Evolutionary conservation across 2,888 invertebrate genomes (phyloP), one percentile per base, ranked within the genome.

Genomic region (Acleris literana): DNA sequence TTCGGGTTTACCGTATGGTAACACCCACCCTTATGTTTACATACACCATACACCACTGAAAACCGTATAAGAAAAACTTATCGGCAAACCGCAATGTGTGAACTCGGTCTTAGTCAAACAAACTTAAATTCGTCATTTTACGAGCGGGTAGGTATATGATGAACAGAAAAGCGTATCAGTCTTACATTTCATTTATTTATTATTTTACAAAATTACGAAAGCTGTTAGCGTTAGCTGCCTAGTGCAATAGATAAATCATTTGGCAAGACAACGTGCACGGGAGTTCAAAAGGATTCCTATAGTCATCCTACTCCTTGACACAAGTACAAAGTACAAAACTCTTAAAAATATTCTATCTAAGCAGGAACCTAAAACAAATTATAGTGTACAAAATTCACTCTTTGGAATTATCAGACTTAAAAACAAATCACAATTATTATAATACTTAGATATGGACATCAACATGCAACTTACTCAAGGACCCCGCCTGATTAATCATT

Each of bases 341-440:
- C 56, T 57, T 62, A 61, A 54, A 55, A 59, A 29, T 49, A 54
- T n/a, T 51, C 49, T 65, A 60, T 48, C 53, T 58, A 64, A 59
- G 64, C 48, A 54, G 25, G 39, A 57, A 44, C 29, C 56, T 61
- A 61, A 55, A 61, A 61, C 46, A 61, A 56, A 56, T 61, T 65
- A 65, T 44, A 13, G 65, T 62, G 58, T 58, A 64, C 53, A 71
- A 63, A 68, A 65, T 61, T 67, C 68, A 72, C 60, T 64, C 72
- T 69, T 69, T 69, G 69, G 69, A 69, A 63, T 61, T 71, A 66
- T 87, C 88, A 88, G 88, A 87, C 88, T 87, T 84, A 66, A 73
- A 75, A 75, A 69, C 75, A 80, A 82, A 85, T 78, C 75, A 80
- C 76, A 75, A 71, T 70, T 68, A 63, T 73, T 74, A 71, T 69